Base-by-base conservation (phyloP, 1,140 invertebrate genomes). In the Calephelis virginiensis region DNA sequence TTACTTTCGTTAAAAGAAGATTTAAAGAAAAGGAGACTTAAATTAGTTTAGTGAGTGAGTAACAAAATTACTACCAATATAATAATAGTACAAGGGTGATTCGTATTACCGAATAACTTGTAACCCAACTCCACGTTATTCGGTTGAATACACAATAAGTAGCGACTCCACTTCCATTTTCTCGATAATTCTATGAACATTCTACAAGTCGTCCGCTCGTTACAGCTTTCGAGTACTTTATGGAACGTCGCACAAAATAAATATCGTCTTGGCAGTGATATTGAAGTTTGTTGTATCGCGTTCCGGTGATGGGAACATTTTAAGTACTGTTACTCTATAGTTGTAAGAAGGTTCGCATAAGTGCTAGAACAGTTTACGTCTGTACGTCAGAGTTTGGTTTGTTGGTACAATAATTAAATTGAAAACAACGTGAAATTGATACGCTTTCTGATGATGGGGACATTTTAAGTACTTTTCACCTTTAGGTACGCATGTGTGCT, bases 161-260 rank as follows among this genome's bases (percentile, higher is more conserved):
- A 56, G 14, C 50, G 50, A 56, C 28, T 28, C 17, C 50, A 10
- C 50, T 56, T 56, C 17, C 50, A 28, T 56, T 56, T 56, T 28
- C 50, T 12, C 50, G 50, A 56, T 56, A 56, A 56, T 56, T 56
- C 50, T 56, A 37, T 56, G 50, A 56, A 17, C 50, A 28, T 37
- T 56, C 50, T 14, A 28, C 12, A 28, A 56, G 50, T 56, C 10
- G 50, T 56, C 17, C 50, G 14, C 50, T 56, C 17, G 50, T 56
- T 56, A 37, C 28, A 56, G 50, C 50, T 56, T 56, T 56, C 50
- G 10, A 56, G 50, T 56, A 56, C 50, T 56, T 56, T 56, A 56
- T 56, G 50, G 50, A 56, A 56, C 50, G 50, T 56, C 17, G 50
- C 50, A 56, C 50, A 56, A 56, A 56, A 56, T 56, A 56, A 56